Base-by-base conservation (phyloP, 2,113 vertebrate species). In the Shinisaurus crocodilurus region DNA sequence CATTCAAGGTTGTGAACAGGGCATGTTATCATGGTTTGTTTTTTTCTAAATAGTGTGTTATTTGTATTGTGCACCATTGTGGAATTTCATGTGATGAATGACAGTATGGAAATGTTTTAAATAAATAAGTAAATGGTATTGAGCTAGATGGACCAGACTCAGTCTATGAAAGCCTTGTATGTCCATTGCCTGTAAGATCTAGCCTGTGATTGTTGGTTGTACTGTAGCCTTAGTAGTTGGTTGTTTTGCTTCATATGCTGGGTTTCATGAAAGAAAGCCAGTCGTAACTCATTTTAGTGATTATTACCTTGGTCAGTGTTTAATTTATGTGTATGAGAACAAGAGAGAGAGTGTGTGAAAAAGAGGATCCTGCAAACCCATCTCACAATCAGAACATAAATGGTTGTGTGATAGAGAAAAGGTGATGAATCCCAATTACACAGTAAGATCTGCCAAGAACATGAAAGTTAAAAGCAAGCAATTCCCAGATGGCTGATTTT, bases 401-500 rank as follows among this genome's bases (percentile, higher is more conserved):
- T 32, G 25, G 40, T 79, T 85, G 34, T 45, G 29, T 16, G 29
- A 74, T 9, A 89, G 29, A 6, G 80, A 74, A 83, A 40, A 60
- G 27, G 54, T 40, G 50, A 87, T 18, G 70, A 43, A 76, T 43
- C 6, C 72, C 25, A 43, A 6, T 87, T 76, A 87, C 27, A 63
- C 25, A 80, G n/a, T 70, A 43, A 90, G 16, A 85, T 25, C 48
- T 79, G 83, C 75, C 82, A 79, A 85, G 20, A 50, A 88, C 75
- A 67, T 8, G 60, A 34, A 45, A 67, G 23, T 67, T 76, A 87
- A 87, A 76, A 76, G n/a, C 25, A 79, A 87, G 86, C 34, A 6
- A 48, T 82, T 88, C 2, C 81, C 87, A 70, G 29, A 63, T 48
- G 75, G 29, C 77, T 20, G 70, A 63, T 89, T 92, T 85, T 37